A percentile compares a stretch with the other conserved stretches of the same genome.
Conservation (phyloP, 2,797 vertebrate species). For the Chloroceryle inda region DNA sequence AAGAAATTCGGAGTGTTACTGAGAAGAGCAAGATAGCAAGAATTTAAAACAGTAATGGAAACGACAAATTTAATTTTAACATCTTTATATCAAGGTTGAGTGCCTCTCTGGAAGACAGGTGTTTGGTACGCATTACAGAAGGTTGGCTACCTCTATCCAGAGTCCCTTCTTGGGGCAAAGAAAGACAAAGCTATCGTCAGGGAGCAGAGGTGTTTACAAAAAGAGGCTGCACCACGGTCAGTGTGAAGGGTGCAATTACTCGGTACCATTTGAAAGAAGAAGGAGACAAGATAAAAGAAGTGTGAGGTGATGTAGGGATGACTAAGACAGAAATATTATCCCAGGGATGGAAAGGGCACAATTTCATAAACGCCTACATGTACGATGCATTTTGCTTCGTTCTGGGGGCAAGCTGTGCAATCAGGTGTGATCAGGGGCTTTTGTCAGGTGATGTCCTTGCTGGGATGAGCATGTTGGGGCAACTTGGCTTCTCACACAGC, state of each 20-base stretch:
- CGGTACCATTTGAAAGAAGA: neutral
- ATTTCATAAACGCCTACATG: neutral
- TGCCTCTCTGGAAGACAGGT: neutral
- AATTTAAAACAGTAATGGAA: neutral
- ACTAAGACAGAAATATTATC: neutral
- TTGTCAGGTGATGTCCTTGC: neutral
- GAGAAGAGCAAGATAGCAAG: neutral
- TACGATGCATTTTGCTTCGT: neutral
- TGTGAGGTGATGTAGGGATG: neutral
- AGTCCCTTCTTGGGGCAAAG: neutral
- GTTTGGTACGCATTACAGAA: rapidly evolving
- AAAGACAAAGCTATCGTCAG: neutral
- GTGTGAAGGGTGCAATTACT: neutral
- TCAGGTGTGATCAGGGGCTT: neutral
- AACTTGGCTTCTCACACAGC: neutral
- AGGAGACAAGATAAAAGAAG: neutral
- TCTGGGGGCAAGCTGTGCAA: neutral
- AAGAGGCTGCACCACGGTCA: neutral
- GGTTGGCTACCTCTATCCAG: neutral
- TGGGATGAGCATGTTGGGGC: neutral
- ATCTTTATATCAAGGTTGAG: neutral
- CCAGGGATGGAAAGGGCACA: neutral
- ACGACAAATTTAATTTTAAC: neutral
- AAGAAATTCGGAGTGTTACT: neutral
- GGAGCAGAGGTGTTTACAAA: neutral